These are phyloP conservation scores for Pseudomyrmex flavicornis DNA, from an alignment of 1,140 invertebrate genomes.

Conservation along the genomic window DNA sequence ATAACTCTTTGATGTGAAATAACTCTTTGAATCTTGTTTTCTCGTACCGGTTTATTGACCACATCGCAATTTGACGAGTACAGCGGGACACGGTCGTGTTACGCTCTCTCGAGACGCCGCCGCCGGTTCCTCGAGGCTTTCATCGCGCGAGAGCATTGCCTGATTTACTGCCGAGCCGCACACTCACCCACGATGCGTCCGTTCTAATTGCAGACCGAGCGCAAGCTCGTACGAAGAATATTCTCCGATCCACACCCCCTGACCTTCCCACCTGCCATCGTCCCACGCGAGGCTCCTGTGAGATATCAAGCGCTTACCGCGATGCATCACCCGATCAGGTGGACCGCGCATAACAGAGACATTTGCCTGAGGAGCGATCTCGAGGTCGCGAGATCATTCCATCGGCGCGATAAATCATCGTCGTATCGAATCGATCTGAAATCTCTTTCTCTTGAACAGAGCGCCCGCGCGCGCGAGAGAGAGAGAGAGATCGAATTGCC, in stretches of 20 bases:
- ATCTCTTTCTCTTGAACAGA: not conserved
- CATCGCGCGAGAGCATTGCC: conserved; percentile 76
- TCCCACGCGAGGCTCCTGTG: conserved; percentile 65
- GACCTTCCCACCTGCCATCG: conserved; percentile 62
- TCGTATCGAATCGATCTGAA: conserved; percentile 24
- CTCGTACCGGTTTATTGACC: not conserved
- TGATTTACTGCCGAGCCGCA: conserved; percentile 81
- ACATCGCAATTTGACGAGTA: not conserved
- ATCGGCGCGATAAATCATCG: conserved; percentile 41
- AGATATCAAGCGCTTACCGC: conserved; percentile 46
- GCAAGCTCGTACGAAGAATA: conserved; percentile 74
- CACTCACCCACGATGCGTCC: conserved; percentile 81
- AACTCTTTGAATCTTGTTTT: too few species aligned
- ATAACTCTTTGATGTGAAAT: too few species aligned
- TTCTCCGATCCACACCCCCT: conserved; percentile 67
- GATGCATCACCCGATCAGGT: conserved; percentile 52
- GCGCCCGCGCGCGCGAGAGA: not conserved
- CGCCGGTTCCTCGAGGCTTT: conserved; percentile 63
- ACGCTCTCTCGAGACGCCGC: conserved; percentile 16
- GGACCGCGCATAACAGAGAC: conserved; percentile 43
- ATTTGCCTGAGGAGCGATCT: conserved; percentile 48
- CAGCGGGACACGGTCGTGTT: not conserved
- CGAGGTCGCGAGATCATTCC: conserved; percentile 32
- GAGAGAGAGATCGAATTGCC: not conserved
- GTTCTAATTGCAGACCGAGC: conserved; percentile 80